A percentile compares a stretch with the other conserved stretches of the same genome.
These are phyloP conservation scores for Rhinolophus ferrumequinum DNA, from an alignment of 2,113 vertebrate genomes.

Conservation along the genomic window DNA sequence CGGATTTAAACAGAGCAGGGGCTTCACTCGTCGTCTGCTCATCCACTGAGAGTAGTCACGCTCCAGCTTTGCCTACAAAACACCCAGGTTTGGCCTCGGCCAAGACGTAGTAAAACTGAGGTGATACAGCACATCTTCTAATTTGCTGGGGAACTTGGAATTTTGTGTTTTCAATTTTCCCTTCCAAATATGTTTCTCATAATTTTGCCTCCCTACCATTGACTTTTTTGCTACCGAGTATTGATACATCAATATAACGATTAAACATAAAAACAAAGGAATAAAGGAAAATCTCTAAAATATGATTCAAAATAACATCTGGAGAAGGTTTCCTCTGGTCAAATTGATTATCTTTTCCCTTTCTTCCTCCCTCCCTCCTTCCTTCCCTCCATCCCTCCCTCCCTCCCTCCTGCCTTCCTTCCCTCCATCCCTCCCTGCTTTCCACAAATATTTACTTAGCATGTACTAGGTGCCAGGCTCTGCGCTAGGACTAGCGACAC, in stretches of 20 bases:
- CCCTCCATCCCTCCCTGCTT: background rate
- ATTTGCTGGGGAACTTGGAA: background rate
- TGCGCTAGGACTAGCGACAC: background rate
- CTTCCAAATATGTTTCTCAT: background rate
- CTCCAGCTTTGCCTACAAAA: background rate
- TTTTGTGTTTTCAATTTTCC: background rate
- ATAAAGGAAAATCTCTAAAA: conserved; percentile 21
- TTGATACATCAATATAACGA: background rate
- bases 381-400: background rate
- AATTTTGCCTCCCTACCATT: background rate
- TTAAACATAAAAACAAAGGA: background rate
- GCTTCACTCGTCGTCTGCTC: background rate
- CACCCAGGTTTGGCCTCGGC: background rate
- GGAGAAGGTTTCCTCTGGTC: background rate
- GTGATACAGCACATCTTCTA: background rate
- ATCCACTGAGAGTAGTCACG: background rate
- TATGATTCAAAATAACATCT: conserved; percentile 12
- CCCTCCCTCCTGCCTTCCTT: background rate
- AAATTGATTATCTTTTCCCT: too few relatives aligned
- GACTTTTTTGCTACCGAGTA: background rate
- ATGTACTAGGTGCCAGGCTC: background rate
- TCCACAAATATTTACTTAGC: background rate
- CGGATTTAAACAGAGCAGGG: background rate
- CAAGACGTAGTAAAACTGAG: background rate
- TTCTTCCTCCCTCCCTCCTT: background rate